Percentiles rank a stretch among this genome's conserved stretches.
These are phyloP conservation scores for Xenopus tropicalis DNA, from an alignment of 2,113 vertebrate species.

Conservation along the genomic window DNA sequence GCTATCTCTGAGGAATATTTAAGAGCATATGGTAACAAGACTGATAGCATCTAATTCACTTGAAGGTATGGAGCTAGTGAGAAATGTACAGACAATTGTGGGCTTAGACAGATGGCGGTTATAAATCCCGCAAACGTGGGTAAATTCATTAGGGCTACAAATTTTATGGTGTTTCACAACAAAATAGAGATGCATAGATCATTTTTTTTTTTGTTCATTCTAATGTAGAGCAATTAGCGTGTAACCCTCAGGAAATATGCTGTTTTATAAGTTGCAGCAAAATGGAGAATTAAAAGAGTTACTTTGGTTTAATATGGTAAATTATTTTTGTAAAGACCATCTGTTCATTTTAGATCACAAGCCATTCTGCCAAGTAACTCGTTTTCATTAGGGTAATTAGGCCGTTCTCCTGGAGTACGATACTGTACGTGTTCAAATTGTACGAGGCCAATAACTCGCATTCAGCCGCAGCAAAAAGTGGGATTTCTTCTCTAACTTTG, in stretches of 20 bases:
- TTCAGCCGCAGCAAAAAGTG: no score
- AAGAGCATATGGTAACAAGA: constrained; percentile 24
- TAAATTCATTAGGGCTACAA: constrained; percentile 17
- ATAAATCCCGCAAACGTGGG: constrained; percentile 9
- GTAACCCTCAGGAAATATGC: neutral
- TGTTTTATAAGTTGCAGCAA: constrained; percentile 7
- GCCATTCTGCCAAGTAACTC: constrained; percentile 12
- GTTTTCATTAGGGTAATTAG: constrained; percentile 16
- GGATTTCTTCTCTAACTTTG: neutral
- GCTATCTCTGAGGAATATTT: neutral
- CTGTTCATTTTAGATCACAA: constrained; percentile 13
- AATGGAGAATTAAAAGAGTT: constrained; percentile 10
- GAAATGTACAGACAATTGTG: constrained; percentile 16
- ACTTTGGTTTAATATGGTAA: constrained; percentile 23
- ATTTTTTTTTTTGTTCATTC: constrained; percentile 16
- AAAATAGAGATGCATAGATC: constrained; percentile 21
- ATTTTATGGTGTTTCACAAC: neutral
- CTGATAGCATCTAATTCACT: constrained; percentile 24
- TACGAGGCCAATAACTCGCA: neutral
- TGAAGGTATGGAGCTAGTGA: constrained; percentile 16
- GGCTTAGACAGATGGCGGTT: constrained; percentile 34
- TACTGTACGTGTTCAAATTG: neutral
- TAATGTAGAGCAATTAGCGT: constrained; percentile 23
- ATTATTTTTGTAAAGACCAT: constrained; percentile 31
- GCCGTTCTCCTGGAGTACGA: neutral